Percentiles rank a stretch among this genome's conserved stretches.
phyloP scores from a whole-genome alignment of 2,888 invertebrate species.

The Galerucella nymphaeae region DNA sequence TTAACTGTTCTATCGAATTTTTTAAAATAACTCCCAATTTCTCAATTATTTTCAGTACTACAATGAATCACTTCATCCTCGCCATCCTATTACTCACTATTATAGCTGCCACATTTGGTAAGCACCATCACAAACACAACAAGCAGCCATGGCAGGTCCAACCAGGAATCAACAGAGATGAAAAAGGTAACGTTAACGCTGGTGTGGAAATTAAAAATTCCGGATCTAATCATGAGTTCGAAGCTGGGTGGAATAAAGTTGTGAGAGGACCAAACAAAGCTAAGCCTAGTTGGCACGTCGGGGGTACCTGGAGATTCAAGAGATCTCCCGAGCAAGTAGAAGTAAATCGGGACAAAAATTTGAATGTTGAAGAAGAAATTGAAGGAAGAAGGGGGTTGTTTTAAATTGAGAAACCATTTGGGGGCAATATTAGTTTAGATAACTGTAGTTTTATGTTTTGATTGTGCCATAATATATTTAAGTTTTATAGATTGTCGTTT shows the following conservation, averaged over 20 bases:
- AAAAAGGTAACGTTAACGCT: slow-evolving; percentile 15
- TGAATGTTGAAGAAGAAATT: neutral
- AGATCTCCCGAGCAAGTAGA: slow-evolving; percentile 6
- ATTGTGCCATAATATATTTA: neutral
- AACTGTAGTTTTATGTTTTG: neutral
- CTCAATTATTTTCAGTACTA: neutral
- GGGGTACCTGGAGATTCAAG: slow-evolving; percentile 19
- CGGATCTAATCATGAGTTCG: slow-evolving; percentile 15
- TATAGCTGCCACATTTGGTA: neutral
- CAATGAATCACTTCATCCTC: neutral
- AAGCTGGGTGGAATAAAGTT: slow-evolving; percentile 26
- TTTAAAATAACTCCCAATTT: too few relatives aligned
- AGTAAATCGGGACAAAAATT: neutral
- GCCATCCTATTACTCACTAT: neutral
- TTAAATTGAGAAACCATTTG: neutral
- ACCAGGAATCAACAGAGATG: neutral
- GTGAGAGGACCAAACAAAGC: slow-evolving; percentile 24
- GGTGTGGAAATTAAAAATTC: slow-evolving; percentile 14
- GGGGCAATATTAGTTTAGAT: neutral
- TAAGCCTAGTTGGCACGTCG: slow-evolving; percentile 25
- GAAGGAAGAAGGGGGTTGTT: neutral
- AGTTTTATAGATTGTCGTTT: neutral
- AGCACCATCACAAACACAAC: neutral
- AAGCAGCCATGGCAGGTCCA: slow-evolving; percentile 9
- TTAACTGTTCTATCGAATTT: too few relatives aligned